phyloP scores from a whole-genome alignment of 2,113 vertebrate genomes.

The Heterocephalus glaber region DNA sequence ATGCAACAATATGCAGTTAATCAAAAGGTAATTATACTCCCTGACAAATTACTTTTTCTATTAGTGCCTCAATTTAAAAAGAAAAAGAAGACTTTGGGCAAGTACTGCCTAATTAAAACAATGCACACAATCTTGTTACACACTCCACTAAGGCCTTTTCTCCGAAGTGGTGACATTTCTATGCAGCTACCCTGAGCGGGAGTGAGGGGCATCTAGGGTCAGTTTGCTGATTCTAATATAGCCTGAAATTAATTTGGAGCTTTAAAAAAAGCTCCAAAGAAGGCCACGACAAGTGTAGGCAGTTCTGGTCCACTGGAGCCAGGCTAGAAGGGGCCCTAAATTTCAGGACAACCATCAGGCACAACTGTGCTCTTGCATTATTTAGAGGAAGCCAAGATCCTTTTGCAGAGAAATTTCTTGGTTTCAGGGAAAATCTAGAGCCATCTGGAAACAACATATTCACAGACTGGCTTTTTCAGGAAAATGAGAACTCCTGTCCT shows the following conservation, averaged over 20 bases:
- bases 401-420: neutral
- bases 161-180: slow-evolving; percentile 17
- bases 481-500: neutral
- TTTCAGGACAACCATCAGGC: neutral
- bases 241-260: slow-evolving; percentile 24
- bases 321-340: neutral
- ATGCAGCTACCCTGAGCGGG: neutral
- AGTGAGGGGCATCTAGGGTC: neutral
- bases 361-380: neutral
- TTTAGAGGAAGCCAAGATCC: neutral
- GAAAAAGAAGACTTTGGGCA: neutral
- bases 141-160: neutral
- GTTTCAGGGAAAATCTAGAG: neutral
- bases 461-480: neutral
- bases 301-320: neutral
- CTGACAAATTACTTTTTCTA: slow-evolving; percentile 71
- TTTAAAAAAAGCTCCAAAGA: neutral
- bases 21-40: slow-evolving; percentile 65
- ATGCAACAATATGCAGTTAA: slow-evolving; percentile 61
- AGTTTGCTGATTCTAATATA: neutral
- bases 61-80: neutral
- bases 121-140: neutral
- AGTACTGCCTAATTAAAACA: slow-evolving; percentile 64
- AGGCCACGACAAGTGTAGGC: neutral
- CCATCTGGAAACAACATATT: neutral